Evolutionary conservation across 2,888 invertebrate genomes (phyloP).

Genomic region (Conomelus anceps): DNA sequence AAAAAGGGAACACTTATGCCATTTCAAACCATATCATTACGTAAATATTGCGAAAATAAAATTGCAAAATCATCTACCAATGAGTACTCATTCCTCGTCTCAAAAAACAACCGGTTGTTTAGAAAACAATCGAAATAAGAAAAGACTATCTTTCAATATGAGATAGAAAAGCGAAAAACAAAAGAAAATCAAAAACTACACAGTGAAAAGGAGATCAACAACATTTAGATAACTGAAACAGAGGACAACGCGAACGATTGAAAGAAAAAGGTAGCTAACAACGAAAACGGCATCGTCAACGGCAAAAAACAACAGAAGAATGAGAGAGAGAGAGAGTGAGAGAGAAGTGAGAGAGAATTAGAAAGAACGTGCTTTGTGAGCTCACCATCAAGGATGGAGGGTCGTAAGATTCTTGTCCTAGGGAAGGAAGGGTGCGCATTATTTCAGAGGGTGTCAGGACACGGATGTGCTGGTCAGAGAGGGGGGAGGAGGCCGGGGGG

Average conservation of each 20-base stretch:
- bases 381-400: conserved; percentile 47
- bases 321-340: conserved; percentile 1
- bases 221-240: neutral
- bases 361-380: conserved; percentile 35
- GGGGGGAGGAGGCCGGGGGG: conserved; percentile 36
- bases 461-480: conserved; percentile 74
- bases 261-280: conserved; percentile 29
- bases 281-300: conserved; percentile 30
- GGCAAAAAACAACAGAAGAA: neutral
- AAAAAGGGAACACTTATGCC: neutral
- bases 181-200: conserved; percentile 23
- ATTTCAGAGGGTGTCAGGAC: conserved; percentile 85
- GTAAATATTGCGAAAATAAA: too few relatives aligned
- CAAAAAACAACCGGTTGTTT: conserved; percentile 1
- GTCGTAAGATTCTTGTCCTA: conserved; percentile 61
- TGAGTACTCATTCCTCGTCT: neutral
- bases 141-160: conserved; percentile 19
- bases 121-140: conserved; percentile 11
- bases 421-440: conserved; percentile 82
- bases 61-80: neutral
- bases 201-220: conserved; percentile 8
- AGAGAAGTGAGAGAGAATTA: conserved; percentile 27
- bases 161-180: conserved; percentile 21
- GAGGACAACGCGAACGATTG: conserved; percentile 27
- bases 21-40: neutral